Evolutionary conservation across 2,113 vertebrate species (phyloP).

Genomic region (Setophaga petechia): DNA sequence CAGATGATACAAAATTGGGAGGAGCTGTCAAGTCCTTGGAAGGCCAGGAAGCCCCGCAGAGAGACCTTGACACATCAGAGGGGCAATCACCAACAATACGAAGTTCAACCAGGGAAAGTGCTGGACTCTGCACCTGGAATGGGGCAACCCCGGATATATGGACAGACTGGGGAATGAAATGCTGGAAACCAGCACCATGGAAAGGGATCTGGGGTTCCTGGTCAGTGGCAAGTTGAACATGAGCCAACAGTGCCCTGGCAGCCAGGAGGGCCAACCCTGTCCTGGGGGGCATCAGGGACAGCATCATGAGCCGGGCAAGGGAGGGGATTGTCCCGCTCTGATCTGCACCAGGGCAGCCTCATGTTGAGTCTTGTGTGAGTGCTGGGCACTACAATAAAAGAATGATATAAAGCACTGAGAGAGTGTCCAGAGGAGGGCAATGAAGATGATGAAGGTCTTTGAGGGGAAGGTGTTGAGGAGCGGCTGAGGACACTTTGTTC

Average conservation of each 20-base stretch:
- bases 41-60: background rate
- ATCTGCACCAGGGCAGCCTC: accelerated
- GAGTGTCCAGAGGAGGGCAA: background rate
- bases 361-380: background rate
- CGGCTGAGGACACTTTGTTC: background rate
- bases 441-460: background rate
- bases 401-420: background rate
- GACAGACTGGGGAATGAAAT: accelerated
- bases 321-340: background rate
- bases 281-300: background rate
- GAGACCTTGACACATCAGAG: background rate
- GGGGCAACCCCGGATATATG: accelerated
- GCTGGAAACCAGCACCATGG: accelerated
- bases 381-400: background rate
- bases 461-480: background rate
- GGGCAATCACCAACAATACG: accelerated
- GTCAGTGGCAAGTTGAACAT: accelerated
- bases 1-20: background rate
- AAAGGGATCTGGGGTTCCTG: background rate
- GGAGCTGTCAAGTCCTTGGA: background rate
- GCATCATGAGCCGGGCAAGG: accelerated
- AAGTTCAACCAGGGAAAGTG: background rate
- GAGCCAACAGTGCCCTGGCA: background rate
- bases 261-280: background rate
- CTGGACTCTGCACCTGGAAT: accelerated